These are phyloP conservation scores for Petroica traversi DNA, from an alignment of 2,113 vertebrate species.

Conservation along the genomic window DNA sequence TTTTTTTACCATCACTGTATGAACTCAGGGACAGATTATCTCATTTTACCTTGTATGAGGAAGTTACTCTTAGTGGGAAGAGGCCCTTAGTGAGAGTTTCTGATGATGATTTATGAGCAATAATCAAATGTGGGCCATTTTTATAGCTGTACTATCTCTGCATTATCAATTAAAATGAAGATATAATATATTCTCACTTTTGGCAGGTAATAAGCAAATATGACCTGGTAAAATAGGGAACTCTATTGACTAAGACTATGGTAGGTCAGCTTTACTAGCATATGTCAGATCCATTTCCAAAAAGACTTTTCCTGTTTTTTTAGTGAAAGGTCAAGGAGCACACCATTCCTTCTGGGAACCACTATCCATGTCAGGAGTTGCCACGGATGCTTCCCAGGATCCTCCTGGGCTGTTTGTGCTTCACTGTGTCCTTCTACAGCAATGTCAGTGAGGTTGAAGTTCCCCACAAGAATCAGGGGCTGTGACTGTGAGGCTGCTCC, in stretches of 20 bases:
- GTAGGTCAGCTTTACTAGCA: neutral
- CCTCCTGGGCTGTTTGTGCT: neutral
- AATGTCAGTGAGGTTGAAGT: neutral
- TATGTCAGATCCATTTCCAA: neutral
- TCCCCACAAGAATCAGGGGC: neutral
- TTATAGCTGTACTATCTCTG: neutral
- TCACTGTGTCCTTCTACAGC: neutral
- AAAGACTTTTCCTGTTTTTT: neutral
- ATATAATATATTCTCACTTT: neutral
- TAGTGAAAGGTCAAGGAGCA: accelerated
- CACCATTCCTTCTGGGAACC: neutral
- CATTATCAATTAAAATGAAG: neutral
- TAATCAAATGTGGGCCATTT: neutral
- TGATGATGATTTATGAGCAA: neutral
- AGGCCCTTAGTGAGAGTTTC: neutral
- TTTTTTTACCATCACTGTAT: neutral
- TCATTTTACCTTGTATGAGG: neutral
- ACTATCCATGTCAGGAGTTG: accelerated
- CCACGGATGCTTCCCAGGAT: neutral
- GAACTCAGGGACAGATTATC: neutral
- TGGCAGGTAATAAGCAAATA: neutral
- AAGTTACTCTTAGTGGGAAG: neutral
- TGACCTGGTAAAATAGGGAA: neutral
- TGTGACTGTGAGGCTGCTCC: neutral
- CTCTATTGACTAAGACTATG: neutral